Percentiles rank a stretch among this genome's conserved stretches.
Evolutionary conservation across 2,113 vertebrate genomes (phyloP).

Genomic region (Bostrychus sinensis): DNA sequence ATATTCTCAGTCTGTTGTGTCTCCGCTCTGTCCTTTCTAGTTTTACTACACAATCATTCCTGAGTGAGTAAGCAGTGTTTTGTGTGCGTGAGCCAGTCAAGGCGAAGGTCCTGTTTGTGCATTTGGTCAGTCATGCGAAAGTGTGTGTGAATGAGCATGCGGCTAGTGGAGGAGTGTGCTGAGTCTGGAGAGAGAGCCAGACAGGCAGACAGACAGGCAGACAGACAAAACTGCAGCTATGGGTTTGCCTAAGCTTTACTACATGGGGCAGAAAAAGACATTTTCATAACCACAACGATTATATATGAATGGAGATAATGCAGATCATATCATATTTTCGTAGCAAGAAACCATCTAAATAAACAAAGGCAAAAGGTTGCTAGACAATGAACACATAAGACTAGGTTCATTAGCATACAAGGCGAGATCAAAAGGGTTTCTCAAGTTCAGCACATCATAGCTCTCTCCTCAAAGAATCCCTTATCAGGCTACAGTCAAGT

Average conservation of each 20-base stretch:
- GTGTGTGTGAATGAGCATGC: slow-evolving; percentile 60
- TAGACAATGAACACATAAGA: slow-evolving; percentile 44
- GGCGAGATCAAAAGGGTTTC: slow-evolving; percentile 66
- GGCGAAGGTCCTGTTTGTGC: slow-evolving; percentile 65
- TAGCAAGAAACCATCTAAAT: slow-evolving; percentile 42
- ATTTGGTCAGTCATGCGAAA: slow-evolving; percentile 70
- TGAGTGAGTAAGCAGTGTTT: slow-evolving; percentile 55
- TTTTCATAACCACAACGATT: slow-evolving; percentile 19
- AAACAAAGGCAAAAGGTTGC: slow-evolving; percentile 43
- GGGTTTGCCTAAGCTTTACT: slow-evolving; percentile 19
- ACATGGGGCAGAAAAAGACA: slow-evolving; percentile 27
- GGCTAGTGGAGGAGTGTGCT: slow-evolving; percentile 50
- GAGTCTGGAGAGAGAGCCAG: too few relatives aligned
- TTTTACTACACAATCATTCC: slow-evolving; percentile 63
- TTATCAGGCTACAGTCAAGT: slow-evolving; percentile 43
- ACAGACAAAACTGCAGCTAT: slow-evolving; percentile 30
- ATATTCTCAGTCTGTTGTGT: slow-evolving; percentile 14
- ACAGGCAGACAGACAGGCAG: slow-evolving; percentile 50
- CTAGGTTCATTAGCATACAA: slow-evolving; percentile 61
- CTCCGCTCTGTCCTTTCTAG: slow-evolving; percentile 35
- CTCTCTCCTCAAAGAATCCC: slow-evolving; percentile 52
- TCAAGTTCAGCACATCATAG: slow-evolving; percentile 51
- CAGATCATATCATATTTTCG: slow-evolving; percentile 33
- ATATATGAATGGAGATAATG: slow-evolving; percentile 39
- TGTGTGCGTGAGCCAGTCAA: slow-evolving; percentile 61